A percentile compares a stretch with the other conserved stretches of the same genome.
These are phyloP conservation scores for Hyles vespertilio DNA, from an alignment of 1,140 invertebrate species.

Conservation along the genomic window DNA sequence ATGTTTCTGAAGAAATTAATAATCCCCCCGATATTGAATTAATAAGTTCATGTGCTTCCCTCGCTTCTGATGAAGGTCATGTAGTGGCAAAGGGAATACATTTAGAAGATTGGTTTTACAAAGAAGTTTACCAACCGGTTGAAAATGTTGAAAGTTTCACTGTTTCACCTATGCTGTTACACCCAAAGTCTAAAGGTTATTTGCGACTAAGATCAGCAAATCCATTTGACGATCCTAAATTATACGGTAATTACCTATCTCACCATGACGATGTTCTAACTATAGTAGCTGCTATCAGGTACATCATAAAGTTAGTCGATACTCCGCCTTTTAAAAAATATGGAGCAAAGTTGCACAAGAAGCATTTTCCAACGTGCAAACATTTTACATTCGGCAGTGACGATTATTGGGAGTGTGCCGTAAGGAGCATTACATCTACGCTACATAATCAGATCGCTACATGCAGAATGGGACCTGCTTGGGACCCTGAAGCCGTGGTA, in stretches of 20 bases:
- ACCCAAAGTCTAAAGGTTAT: conserved; percentile 84
- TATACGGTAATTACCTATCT: conserved; percentile 85
- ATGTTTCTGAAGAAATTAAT: conserved; percentile 70
- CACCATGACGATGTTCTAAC: conserved; percentile 81
- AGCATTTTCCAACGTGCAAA: conserved; percentile 78
- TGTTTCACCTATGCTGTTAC: conserved; percentile 82
- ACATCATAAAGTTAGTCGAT: conserved; percentile 77
- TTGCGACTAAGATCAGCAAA: conserved; percentile 81
- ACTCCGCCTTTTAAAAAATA: conserved; percentile 79
- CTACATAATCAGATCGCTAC: conserved; percentile 85
- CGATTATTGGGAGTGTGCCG: conserved; percentile 85
- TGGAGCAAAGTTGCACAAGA: conserved; percentile 75
- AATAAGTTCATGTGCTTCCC: conserved; percentile 71
- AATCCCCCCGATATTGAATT: conserved; percentile 80
- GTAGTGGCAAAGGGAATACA: conserved; percentile 75
- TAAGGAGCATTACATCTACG: conserved; percentile 78
- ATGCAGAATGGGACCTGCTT: conserved; percentile 84
- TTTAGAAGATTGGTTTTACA: conserved; percentile 77
- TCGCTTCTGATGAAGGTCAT: conserved; percentile 81
- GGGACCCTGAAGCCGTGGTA: conserved; percentile 83
- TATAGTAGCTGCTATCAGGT: conserved; percentile 81
- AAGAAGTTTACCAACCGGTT: conserved; percentile 76
- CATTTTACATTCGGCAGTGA: conserved; percentile 76
- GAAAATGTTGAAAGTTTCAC: conserved; percentile 79
- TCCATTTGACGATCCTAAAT: conserved; percentile 83